Base-by-base conservation (phyloP, 1,140 invertebrate species). In the Drosophila guanche region DNA sequence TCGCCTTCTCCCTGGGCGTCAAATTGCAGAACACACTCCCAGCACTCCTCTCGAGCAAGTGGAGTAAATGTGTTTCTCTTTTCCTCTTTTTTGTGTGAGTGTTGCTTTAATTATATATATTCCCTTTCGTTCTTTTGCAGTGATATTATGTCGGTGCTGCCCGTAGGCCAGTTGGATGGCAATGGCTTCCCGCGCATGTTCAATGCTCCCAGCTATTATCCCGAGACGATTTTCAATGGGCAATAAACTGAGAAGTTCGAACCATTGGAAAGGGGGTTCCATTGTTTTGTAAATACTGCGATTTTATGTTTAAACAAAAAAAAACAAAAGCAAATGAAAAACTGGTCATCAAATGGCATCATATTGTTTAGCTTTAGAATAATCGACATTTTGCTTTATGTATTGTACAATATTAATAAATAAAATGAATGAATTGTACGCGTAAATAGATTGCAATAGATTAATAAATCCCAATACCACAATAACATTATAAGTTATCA, bases 201-300 rank as follows among this genome's bases (percentile, higher is more conserved):
- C 70, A 91, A 91, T 61, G 89, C 90, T 3, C 85, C 90, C 10
- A 91, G 90, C 74, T 91, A 90, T 75, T 91, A 91, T 89, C 90
- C 90, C 48, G 90, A 91, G 68, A 88, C 90, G 6, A 90, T 91
- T 66, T 91, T 91, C 67, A 91, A 91, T 68, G 81, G 86, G 40
- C 90, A 91, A 83, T 91, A 90, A 65, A 76, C 48, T 54, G 16
- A 20, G 16, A 20, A 20, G 16, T 1, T 56, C 43, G 61, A 55
- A 23, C 41, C 25, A 56, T 42, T 45, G 23, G 43, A 47, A 60
- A 51, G 61, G 56, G 72, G 47, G 57, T 52, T 59, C 66, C 54
- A 60, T 70, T 52, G 45, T 62, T 52, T 69, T 84, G 78, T 81
- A 81, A 68, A 85, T 85, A 84, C 59, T 48, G 53, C 42, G 76